These are phyloP conservation scores for Drosophila pseudoananassae DNA, from an alignment of 1,140 invertebrate species.

Conservation along the genomic window DNA sequence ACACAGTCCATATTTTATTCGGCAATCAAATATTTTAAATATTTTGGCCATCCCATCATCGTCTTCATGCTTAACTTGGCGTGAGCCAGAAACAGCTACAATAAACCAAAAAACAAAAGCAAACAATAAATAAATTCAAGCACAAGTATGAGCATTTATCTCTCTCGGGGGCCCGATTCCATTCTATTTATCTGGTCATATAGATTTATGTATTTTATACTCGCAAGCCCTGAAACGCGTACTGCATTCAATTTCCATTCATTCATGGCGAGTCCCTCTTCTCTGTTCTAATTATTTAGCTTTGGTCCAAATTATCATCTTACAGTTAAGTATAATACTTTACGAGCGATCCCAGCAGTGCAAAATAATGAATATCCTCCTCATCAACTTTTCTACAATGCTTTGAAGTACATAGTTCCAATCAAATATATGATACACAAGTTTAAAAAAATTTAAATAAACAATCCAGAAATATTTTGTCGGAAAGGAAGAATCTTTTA, in stretches of 20 bases:
- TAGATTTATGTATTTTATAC: conserved; percentile 47
- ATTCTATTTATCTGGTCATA: conserved; percentile 40
- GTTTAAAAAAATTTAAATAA: conserved; percentile 22
- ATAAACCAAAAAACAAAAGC: neutral
- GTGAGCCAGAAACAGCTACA: conserved; percentile 15
- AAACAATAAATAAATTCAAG: conserved; percentile 39
- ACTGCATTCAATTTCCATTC: conserved; percentile 54
- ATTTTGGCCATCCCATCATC: conserved; percentile 53
- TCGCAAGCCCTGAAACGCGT: neutral
- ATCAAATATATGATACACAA: conserved; percentile 28
- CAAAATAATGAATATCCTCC: conserved; percentile 24
- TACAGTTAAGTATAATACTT: conserved; percentile 36
- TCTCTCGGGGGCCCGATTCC: conserved; percentile 33
- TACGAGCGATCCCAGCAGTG: conserved; percentile 16
- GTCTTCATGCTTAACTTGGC: conserved; percentile 33
- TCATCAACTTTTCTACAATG: conserved; percentile 26
- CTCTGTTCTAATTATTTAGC: conserved; percentile 8
- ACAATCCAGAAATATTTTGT: neutral
- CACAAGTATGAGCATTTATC: conserved; percentile 40
- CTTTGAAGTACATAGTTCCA: conserved; percentile 17
- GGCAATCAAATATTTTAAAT: conserved; percentile 56
- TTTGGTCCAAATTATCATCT: conserved; percentile 27
- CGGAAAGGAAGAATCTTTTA: neutral
- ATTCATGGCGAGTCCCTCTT: conserved; percentile 5
- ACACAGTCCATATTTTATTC: conserved; percentile 51